phyloP scores from a whole-genome alignment of 1,140 invertebrate species.

The Habropoda laboriosa region DNA sequence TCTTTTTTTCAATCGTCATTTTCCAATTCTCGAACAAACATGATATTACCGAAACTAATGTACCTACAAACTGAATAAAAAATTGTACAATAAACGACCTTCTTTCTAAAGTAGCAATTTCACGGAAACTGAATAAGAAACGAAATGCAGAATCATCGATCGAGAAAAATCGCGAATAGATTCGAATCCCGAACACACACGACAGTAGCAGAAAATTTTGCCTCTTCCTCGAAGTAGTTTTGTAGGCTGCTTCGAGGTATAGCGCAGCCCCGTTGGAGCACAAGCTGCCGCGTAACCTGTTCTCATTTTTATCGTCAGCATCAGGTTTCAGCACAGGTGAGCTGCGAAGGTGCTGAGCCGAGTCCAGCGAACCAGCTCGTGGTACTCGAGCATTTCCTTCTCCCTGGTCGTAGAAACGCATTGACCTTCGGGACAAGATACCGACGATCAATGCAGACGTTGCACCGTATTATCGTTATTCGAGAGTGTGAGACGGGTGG shows the following conservation, averaged over 20 bases:
- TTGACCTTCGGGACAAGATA: conserved; percentile 64
- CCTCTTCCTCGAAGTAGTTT: conserved; percentile 54
- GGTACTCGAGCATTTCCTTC: conserved; percentile 61
- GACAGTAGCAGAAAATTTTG: conserved; percentile 41
- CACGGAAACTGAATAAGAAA: background rate
- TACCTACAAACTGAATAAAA: no score
- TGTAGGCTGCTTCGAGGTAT: conserved; percentile 50
- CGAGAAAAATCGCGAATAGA: background rate
- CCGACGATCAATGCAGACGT: conserved; percentile 29
- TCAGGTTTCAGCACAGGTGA: conserved; percentile 79
- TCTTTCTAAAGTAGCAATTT: background rate
- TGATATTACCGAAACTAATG: no score
- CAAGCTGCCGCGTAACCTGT: conserved; percentile 77
- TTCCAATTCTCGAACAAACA: background rate
- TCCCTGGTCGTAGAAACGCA: conserved; percentile 67
- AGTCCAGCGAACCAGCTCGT: conserved; percentile 63
- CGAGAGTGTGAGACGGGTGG: no score
- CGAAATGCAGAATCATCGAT: background rate
- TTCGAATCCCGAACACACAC: background rate
- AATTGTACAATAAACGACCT: no score
- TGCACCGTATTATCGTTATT: conserved; percentile 24
- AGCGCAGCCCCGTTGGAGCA: conserved; percentile 52
- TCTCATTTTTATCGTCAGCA: conserved; percentile 80
- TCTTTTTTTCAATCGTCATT: background rate
- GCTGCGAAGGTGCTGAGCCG: conserved; percentile 67